Evolutionary conservation across 2,888 invertebrate species (phyloP).

Genomic region (Hypomecis punctinalis): DNA sequence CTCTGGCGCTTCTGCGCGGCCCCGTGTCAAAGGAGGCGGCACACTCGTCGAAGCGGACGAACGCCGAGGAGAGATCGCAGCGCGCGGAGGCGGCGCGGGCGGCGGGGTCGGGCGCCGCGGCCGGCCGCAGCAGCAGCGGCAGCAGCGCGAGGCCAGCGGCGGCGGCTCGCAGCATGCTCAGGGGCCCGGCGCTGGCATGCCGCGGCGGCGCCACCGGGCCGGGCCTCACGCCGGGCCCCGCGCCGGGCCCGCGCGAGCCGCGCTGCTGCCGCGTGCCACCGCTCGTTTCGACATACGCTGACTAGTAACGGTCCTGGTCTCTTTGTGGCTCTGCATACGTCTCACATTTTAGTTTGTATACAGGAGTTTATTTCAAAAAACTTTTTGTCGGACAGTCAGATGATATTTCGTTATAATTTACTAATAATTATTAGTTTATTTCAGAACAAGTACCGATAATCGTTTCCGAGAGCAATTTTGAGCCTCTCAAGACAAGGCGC

Average conservation of each 20-base stretch:
- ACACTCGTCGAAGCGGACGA: not conserved
- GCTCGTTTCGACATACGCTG: not conserved
- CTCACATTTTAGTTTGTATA: too few relatives aligned
- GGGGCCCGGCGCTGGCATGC: slow-evolving; percentile 8
- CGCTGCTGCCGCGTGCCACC: slow-evolving; percentile 2
- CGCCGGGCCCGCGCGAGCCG: slow-evolving; percentile 18
- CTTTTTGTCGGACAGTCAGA: too few relatives aligned
- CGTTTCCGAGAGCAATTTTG: too few relatives aligned
- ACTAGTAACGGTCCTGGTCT: too few relatives aligned
- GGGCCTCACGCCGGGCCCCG: slow-evolving; percentile 27
- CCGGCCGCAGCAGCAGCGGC: slow-evolving; percentile 30
- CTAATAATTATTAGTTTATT: too few relatives aligned
- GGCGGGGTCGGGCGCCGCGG: slow-evolving; percentile 4
- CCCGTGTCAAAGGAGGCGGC: not conserved
- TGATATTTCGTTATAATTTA: too few relatives aligned
- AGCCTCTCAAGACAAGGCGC: not conserved
- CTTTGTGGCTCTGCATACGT: too few relatives aligned
- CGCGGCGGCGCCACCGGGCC: slow-evolving; percentile 28
- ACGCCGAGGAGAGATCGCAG: not conserved
- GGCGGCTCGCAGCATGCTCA: slow-evolving; percentile 16
- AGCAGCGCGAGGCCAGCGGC: slow-evolving; percentile 23
- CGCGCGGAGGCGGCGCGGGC: slow-evolving; percentile 4
- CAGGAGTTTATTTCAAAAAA: too few relatives aligned
- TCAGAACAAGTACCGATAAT: too few relatives aligned
- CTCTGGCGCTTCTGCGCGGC: slow-evolving; percentile 27